Evolutionary conservation across 2,113 vertebrate species (phyloP), one percentile per base, ranked within the genome.

Genomic region (Phrynosoma blainvillii): DNA sequence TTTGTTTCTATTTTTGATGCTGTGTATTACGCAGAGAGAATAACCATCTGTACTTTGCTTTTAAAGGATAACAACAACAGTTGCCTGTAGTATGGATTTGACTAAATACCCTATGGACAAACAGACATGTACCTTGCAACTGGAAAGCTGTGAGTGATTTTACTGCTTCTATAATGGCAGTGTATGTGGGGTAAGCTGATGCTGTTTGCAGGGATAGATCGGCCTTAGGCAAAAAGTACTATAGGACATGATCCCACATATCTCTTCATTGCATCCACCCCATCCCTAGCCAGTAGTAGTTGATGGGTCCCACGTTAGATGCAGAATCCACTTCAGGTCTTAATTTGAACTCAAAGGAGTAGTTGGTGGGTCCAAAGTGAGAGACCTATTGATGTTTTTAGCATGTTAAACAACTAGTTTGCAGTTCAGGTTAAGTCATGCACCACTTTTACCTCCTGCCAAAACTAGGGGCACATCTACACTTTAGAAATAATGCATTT

Each of bases 71-170:
- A 98, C 98, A 25, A 97, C 98, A 65, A 98, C 98, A 8, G 98
- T 98, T 94, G 97, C 98, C 13, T 98, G 98, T 95, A 98, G 97
- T 94, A 98, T 98, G 98, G 98, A 98, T 89, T 95, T 98, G 91
- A 98, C 97, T 75, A 98, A 98, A 93, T 98, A 98, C 78, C 98
- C 98, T 1, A 98, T 98, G 98, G 98, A 98, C 96, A 98, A 98
- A 89, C 98, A 98, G 97, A 98, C 96, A 0, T 98, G 98, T 94
- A 98, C 97, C 21, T 95, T 98, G 74, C 98, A 98, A 96, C 97
- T 98, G 89, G 98, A 98, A 96, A 98, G 98, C 97, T 98, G 98
- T 98, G 96, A 98, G 98, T 80, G 54, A 75, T 23, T 83, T 88
- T 90, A 82, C 84, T 59, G 13, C 76, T 87, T 14, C 14, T 84